Evolutionary conservation across 2,888 invertebrate genomes (phyloP).

Genomic region (Nebria brevicollis): DNA sequence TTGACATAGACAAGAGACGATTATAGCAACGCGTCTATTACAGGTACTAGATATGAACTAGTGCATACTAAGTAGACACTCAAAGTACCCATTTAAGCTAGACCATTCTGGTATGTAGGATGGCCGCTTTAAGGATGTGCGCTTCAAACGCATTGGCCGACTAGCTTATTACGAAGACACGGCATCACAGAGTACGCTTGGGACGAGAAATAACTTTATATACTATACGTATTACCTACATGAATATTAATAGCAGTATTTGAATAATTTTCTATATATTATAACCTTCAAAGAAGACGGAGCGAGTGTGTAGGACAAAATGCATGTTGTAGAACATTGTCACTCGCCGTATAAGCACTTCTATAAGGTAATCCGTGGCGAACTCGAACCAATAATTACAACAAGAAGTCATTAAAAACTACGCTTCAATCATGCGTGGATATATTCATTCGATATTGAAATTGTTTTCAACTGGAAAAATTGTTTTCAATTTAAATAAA

Average conservation of each 20-base stretch:
- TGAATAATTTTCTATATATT: slow-evolving; percentile 48
- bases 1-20: slow-evolving; percentile 9
- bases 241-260: slow-evolving; percentile 47
- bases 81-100: slow-evolving; percentile 39
- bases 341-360: neutral
- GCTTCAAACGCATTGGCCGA: slow-evolving; percentile 5
- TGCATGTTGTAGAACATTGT: slow-evolving; percentile 2
- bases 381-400: neutral
- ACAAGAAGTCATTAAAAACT: neutral
- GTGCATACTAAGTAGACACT: slow-evolving; percentile 40
- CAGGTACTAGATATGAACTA: slow-evolving; percentile 36
- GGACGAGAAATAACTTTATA: slow-evolving; percentile 46
- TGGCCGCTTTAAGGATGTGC: neutral
- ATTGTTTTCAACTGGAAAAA: neutral
- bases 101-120: slow-evolving; percentile 18
- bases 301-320: slow-evolving; percentile 17
- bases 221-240: slow-evolving; percentile 38
- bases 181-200: slow-evolving; percentile 13
- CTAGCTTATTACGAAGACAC: slow-evolving; percentile 32
- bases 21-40: slow-evolving; percentile 32
- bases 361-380: neutral
- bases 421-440: neutral
- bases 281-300: slow-evolving; percentile 40
- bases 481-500: neutral
- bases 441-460: neutral